Evolutionary conservation across 2,113 vertebrate genomes (phyloP).

Genomic region (Oophaga pumilio): DNA sequence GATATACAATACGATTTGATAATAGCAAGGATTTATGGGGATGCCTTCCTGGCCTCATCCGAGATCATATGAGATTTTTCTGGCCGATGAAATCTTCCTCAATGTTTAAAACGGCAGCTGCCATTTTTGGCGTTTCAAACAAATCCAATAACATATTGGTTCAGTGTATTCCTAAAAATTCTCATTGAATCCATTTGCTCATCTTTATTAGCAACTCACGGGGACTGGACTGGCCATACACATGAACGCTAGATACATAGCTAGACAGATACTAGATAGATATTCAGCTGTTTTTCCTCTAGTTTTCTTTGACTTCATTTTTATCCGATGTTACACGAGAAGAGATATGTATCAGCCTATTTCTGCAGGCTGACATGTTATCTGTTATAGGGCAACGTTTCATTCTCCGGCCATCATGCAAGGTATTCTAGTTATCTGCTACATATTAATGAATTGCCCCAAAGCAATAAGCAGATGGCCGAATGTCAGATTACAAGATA

Average conservation of each 20-base stretch:
- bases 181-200: too few relatives aligned
- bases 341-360: background rate
- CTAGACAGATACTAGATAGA: background rate
- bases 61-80: too few relatives aligned
- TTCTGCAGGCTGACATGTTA: slow-evolving; percentile 21
- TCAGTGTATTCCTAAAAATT: too few relatives aligned
- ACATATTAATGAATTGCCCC: slow-evolving; percentile 42
- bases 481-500: slow-evolving; percentile 37
- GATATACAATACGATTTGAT: too few relatives aligned
- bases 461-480: slow-evolving; percentile 45
- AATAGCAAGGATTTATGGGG: too few relatives aligned
- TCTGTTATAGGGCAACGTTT: background rate
- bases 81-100: too few relatives aligned
- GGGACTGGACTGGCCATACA: too few relatives aligned
- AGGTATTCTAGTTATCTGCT: slow-evolving; percentile 11
- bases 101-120: too few relatives aligned
- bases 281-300: background rate
- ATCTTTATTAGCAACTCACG: too few relatives aligned
- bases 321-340: slow-evolving; percentile 17
- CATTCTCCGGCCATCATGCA: background rate
- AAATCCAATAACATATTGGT: too few relatives aligned
- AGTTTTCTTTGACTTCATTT: background rate
- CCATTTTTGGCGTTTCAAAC: too few relatives aligned
- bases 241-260: background rate
- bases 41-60: too few relatives aligned